Base-by-base conservation (phyloP, 1,140 invertebrate species). In the Dryas iulia region DNA sequence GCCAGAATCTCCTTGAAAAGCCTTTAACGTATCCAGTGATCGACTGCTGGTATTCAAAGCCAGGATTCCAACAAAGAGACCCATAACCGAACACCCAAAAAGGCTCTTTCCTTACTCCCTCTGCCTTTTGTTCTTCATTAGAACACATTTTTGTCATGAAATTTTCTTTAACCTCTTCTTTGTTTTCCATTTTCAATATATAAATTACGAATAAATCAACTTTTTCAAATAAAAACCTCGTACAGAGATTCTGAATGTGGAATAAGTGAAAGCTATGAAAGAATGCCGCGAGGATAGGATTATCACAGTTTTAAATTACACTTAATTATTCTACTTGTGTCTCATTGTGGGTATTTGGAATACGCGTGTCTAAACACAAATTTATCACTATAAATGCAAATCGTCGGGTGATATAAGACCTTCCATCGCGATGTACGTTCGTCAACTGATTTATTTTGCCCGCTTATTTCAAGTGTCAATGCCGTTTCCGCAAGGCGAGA, bases 1-100 rank as follows among this genome's bases (percentile, higher is more conserved):
- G 97, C 96, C 96, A 97, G 89, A 98, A 98, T 83, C 95, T 93
- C 52, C 97, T 92, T 1, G 94, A 92, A 83, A 95, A 98, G 18
- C 97, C 96, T 76, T 93, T 94, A 1, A 97, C 92, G 74, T 95
- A 95, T 7, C 97, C 97, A 8, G 95, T 94, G 3, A 95, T 91
- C 25, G 94, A 95, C 76, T 95, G 94, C 67, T 94, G 92, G 82
- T 94, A 97, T 66, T 95, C 93, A 82, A 98, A 98, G 25, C 97
- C 97, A 0, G 97, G 97, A 85, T 95, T 93, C 97, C 97, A 98
- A 89, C 96, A 97, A 3, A 98, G 82, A 0, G 96, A 97, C 10
- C 97, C 97, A 77, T 98, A 98, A 0, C 96, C 97, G 77, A 97
- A 98, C 12, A 98, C 93, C 97, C 96, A 97, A 60, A 93, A 78